Percentiles rank a stretch among this genome's conserved stretches.
Evolutionary conservation across 2,797 vertebrate species (phyloP).

Genomic region (Sphenopsis melanotis): DNA sequence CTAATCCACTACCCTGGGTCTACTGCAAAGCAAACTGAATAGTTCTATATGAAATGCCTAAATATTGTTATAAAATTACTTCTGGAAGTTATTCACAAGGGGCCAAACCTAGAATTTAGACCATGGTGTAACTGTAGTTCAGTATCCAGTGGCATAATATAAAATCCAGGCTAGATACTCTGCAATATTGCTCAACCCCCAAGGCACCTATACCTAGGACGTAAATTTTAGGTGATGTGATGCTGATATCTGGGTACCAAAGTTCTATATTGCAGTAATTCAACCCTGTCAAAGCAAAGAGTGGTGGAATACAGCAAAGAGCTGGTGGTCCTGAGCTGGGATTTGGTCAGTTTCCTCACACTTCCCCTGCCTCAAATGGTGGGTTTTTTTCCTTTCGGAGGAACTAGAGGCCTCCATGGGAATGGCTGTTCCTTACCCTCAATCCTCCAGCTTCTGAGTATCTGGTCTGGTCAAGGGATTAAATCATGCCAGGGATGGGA

Average conservation of each 20-base stretch:
- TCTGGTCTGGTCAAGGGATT: not conserved
- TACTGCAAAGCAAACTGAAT: not conserved
- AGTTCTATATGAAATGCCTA: not conserved
- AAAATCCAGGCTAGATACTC: not conserved
- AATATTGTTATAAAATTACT: not conserved
- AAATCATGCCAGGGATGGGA: not conserved
- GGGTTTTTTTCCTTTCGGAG: not conserved
- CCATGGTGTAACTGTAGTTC: not conserved
- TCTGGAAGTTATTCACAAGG: not conserved
- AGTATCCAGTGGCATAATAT: not conserved
- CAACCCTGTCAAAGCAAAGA: not conserved
- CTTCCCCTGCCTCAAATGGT: not conserved
- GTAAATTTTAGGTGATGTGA: not conserved
- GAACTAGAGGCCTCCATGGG: not conserved
- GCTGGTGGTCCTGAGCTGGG: not conserved
- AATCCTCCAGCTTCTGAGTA: not conserved
- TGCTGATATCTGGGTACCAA: not conserved
- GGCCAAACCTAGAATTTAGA: not conserved
- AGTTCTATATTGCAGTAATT: not conserved
- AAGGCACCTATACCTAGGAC: not conserved
- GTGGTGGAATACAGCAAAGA: not conserved
- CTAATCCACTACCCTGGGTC: not conserved
- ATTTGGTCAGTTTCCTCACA: not conserved
- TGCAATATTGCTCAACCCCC: not conserved
- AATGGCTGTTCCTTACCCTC: not conserved